A percentile compares a stretch with the other conserved stretches of the same genome.
Evolutionary conservation across 2,888 invertebrate genomes (phyloP).

Genomic region (Hirudinaria manillensis): DNA sequence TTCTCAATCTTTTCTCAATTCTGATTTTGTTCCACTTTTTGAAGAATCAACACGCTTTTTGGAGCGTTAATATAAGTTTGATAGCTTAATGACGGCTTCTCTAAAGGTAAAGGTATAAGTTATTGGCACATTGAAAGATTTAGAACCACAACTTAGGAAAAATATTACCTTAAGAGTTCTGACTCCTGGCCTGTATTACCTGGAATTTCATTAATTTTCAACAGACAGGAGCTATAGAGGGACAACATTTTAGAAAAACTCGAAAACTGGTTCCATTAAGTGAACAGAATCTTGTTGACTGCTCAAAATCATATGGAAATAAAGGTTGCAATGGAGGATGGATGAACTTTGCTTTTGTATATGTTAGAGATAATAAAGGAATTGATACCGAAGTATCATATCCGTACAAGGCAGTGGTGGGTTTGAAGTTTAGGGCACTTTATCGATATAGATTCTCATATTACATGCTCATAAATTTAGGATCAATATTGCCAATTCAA

Average conservation of each 20-base stretch:
- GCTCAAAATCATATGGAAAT: constrained; percentile 44
- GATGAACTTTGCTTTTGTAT: constrained; percentile 42
- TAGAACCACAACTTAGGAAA: no score
- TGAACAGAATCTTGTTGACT: constrained; percentile 56
- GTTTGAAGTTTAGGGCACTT: no score
- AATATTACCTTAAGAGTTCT: no score
- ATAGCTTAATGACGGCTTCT: no score
- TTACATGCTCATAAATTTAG: constrained; percentile 37
- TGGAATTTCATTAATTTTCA: not conserved
- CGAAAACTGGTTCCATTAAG: constrained; percentile 60
- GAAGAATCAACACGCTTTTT: no score
- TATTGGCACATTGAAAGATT: no score
- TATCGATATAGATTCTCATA: no score
- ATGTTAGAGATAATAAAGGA: constrained; percentile 64
- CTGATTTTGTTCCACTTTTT: no score
- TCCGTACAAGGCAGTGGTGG: constrained; percentile 46
- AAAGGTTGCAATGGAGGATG: constrained; percentile 41
- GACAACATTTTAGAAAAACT: constrained; percentile 57
- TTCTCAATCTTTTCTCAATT: no score
- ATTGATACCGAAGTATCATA: constrained; percentile 59
- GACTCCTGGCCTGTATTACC: not conserved
- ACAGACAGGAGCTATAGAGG: constrained; percentile 64
- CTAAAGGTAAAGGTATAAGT: no score
- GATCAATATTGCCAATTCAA: constrained; percentile 56
- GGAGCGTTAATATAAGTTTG: no score